Evolutionary conservation across 2,113 vertebrate species (phyloP), one percentile per base, ranked within the genome.

Genomic region (Columba livia): DNA sequence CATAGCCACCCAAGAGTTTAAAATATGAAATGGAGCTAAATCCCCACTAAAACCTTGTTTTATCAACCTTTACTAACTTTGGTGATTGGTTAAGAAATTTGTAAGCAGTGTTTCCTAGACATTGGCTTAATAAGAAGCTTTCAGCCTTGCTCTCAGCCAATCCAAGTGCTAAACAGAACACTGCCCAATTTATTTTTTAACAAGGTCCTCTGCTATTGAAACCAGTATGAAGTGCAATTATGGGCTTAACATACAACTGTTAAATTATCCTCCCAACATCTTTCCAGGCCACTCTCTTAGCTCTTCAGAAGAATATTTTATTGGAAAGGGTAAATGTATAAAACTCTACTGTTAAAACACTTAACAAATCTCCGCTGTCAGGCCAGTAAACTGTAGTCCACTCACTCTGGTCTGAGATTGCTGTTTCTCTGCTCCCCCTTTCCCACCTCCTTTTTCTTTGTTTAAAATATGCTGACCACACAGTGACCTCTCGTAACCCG

Each of bases 391-490:
- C 95, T 95, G 90, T 88, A 87, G 84, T 93, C 93, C 94, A 93
- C 96, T 96, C 97, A 94, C 86, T 97, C 94, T 75, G 78, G 94
- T 96, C 84, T 84, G 97, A 96, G 92, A 87, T 92, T 93, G 96
- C 94, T 79, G 96, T 97, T 96, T 88, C 96, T 96, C 93, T 88
- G 93, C 79, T 94, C 86, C 86, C 91, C 74, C 93, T 88, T 93
- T 88, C 92, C 75, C 91, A 95, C 88, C 94, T 87, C 73, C 96
- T 92, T 93, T 95, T 90, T 97, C 98, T 98, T 98, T 98, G 98
- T 98, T 98, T 98, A 98, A 98, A 98, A 98, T 97, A 98, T 97
- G 98, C 97, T 98, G 98, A 98, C 98, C 98, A 98, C 96, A 97
- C 97, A 93, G 94, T 98, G 98, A 98, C 98, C 98, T 98, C 97